A percentile compares a stretch with the other conserved stretches of the same genome.
Conservation (phyloP, 2,888 invertebrate species). For the Thymelicus lineola region DNA sequence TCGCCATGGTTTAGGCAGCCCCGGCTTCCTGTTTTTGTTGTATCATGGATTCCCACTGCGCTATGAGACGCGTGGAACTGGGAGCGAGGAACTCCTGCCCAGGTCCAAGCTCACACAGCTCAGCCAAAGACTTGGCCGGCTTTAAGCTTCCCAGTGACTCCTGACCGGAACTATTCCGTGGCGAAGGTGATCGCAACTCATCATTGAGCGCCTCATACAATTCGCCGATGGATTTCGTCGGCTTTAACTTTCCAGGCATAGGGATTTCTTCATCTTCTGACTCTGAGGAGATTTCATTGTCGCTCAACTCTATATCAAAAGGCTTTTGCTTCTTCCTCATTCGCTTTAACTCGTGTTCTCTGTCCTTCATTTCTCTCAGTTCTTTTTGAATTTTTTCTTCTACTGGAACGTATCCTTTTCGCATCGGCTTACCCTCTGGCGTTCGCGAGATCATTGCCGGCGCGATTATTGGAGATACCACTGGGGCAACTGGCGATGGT, state of each 20-base stretch:
- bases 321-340: conserved; percentile 86
- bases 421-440: conserved; percentile 86
- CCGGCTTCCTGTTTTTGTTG: conserved; percentile 86
- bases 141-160: conserved; percentile 83
- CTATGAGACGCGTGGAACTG: conserved; percentile 89
- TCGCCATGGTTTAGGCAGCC: conserved; percentile 65
- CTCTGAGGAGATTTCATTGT: conserved; percentile 84
- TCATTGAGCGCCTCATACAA: conserved; percentile 86
- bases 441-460: conserved; percentile 80
- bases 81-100: conserved; percentile 87
- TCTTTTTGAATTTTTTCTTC: conserved; percentile 96
- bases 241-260: conserved; percentile 86
- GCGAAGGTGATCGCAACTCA: conserved; percentile 77
- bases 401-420: conserved; percentile 93
- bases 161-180: conserved; percentile 73
- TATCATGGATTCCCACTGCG: conserved; percentile 93
- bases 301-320: conserved; percentile 87
- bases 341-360: conserved; percentile 92
- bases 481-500: conserved; percentile 71
- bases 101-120: conserved; percentile 87
- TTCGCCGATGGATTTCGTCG: conserved; percentile 88
- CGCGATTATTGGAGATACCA: conserved; percentile 56
- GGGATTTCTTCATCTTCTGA: conserved; percentile 86
- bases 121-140: conserved; percentile 88
- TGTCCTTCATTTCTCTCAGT: conserved; percentile 92